A percentile compares a stretch with the other conserved stretches of the same genome.
Evolutionary conservation across 92 coral and sea anemone species (phyloP).

Genomic region (Porites evermanni): DNA sequence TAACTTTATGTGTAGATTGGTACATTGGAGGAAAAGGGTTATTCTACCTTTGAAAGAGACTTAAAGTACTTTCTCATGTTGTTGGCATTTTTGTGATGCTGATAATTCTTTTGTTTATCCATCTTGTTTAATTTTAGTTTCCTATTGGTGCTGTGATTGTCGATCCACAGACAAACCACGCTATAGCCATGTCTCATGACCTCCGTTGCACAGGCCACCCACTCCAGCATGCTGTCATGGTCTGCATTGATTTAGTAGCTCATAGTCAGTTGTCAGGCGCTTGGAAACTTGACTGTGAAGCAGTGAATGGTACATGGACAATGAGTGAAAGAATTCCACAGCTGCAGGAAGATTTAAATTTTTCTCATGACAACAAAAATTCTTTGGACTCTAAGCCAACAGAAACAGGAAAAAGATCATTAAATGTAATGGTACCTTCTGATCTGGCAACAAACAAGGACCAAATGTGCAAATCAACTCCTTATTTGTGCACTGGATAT

Average conservation of each 20-base stretch:
- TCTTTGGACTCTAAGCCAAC: neutral
- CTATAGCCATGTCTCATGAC: conserved; percentile 85
- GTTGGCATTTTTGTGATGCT: too few species aligned
- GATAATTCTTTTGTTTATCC: too few species aligned
- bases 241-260: conserved; percentile 90
- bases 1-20: neutral
- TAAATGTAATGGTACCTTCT: neutral
- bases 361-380: too few species aligned
- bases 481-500: conserved; percentile 97
- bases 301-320: conserved; percentile 58
- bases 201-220: conserved; percentile 80
- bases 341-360: neutral
- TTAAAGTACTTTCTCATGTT: too few species aligned
- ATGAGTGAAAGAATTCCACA: conserved; percentile 7
- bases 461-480: conserved; percentile 35
- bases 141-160: conserved; percentile 86
- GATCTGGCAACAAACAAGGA: neutral
- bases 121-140: conserved; percentile 51
- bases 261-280: conserved; percentile 88
- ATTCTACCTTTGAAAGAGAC: neutral
- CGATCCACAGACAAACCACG: conserved; percentile 65
- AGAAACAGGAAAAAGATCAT: neutral
- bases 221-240: conserved; percentile 96
- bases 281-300: conserved; percentile 73
- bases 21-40: neutral